Evolutionary conservation across 1,140 invertebrate genomes (phyloP).

Genomic region (Platorchestia sp.): DNA sequence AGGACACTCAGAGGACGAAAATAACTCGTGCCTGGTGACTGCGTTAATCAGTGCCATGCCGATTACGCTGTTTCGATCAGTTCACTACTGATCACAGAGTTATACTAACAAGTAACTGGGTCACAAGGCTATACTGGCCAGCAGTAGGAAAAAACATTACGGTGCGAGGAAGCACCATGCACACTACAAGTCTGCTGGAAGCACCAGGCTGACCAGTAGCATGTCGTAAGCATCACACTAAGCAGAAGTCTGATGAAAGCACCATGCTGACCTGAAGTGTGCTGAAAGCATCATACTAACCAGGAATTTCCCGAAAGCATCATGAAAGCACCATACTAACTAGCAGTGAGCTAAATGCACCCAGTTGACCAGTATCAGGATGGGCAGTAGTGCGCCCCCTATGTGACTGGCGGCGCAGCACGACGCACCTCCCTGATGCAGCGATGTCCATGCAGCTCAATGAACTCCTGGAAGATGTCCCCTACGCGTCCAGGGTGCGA

Average conservation of each 20-base stretch:
- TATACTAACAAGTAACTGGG: no score
- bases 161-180: no score
- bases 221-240: neutral
- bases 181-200: no score
- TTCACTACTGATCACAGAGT: no score
- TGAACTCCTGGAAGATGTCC: slow-evolving; percentile 75
- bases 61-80: no score
- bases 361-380: neutral
- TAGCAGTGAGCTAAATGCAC: neutral
- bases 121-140: no score
- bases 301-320: neutral
- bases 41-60: no score
- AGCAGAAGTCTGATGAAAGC: neutral
- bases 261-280: neutral
- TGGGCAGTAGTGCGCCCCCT: no score
- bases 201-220: neutral
- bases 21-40: no score
- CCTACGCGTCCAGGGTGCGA: slow-evolving; percentile 73
- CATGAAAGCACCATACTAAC: neutral
- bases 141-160: no score
- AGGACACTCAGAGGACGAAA: no score
- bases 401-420: neutral
- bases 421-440: slow-evolving; percentile 79
- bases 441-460: slow-evolving; percentile 82
- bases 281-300: neutral